Evolutionary conservation across 2,113 vertebrate genomes (phyloP).

Genomic region (human): GRCh38 chr6:139983501-139984000

Average conservation of each 20-base stretch:
- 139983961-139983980: neutral
- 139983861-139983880: neutral
- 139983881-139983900: neutral
- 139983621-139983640: conserved; percentile 57
- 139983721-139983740: conserved; percentile 48
- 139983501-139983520: conserved; percentile 46
- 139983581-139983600: conserved; percentile 55
- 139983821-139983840: neutral
- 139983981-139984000: neutral
- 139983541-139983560: conserved; percentile 72
- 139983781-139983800: neutral
- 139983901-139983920: neutral
- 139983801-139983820: neutral
- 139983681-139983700: conserved; percentile 46
- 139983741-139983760: conserved; percentile 38
- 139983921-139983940: neutral
- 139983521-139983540: conserved; percentile 28
- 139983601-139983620: conserved; percentile 61
- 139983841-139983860: neutral
- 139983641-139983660: conserved; percentile 61
- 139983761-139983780: conserved; percentile 36
- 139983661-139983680: conserved; percentile 55
- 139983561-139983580: conserved; percentile 72
- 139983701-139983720: conserved; percentile 56
- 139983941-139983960: neutral